These are phyloP conservation scores for Plusia festucae DNA, from an alignment of 2,888 invertebrate genomes.

Conservation along the genomic window DNA sequence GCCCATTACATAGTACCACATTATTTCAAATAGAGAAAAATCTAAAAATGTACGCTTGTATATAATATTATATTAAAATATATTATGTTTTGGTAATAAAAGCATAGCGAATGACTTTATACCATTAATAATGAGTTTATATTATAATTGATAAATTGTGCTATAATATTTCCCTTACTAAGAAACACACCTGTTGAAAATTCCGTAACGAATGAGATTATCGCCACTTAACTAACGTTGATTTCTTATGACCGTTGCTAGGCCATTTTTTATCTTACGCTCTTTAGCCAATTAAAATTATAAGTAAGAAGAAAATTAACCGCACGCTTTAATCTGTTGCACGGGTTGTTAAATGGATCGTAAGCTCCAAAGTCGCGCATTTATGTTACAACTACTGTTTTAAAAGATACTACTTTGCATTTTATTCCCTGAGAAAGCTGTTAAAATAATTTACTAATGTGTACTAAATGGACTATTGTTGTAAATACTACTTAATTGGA, in stretches of 20 bases:
- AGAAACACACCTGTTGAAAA: constrained; percentile 23
- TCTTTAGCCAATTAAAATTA: constrained; percentile 24
- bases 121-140: not conserved
- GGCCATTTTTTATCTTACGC: constrained; percentile 25
- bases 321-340: not conserved
- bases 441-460: too few relatives aligned
- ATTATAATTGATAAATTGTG: constrained; percentile 6
- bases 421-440: too few relatives aligned
- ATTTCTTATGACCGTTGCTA: constrained; percentile 42
- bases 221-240: constrained; percentile 29
- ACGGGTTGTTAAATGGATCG: not conserved
- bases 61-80: too few relatives aligned
- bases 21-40: not conserved
- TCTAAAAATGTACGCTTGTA: not conserved
- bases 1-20: not conserved
- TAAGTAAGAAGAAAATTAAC: not conserved
- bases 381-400: not conserved
- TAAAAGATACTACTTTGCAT: too few relatives aligned
- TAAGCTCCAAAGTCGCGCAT: not conserved
- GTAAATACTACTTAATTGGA: not conserved
- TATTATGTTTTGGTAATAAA: too few relatives aligned
- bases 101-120: constrained; percentile 3
- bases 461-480: not conserved
- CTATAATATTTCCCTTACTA: constrained; percentile 6
- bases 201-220: constrained; percentile 37